phyloP scores from a whole-genome alignment of 2,113 vertebrate genomes.

The Phrynocephalus versicolor region DNA sequence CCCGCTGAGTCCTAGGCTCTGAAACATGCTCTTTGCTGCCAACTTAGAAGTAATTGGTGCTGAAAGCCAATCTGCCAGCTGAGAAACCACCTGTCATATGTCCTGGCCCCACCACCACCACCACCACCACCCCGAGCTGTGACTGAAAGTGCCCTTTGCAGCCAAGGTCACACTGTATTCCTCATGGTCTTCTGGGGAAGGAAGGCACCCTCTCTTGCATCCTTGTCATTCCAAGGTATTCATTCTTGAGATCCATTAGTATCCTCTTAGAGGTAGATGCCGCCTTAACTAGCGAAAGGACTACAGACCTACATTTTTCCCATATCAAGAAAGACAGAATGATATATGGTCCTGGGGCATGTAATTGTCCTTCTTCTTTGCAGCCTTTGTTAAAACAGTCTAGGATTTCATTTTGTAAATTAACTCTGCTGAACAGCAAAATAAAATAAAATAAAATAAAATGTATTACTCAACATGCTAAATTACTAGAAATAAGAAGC shows the following conservation, averaged over 20 bases:
- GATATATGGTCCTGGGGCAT: too few relatives aligned
- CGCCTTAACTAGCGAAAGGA: not conserved
- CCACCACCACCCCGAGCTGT: not conserved
- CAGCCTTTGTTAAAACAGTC: not conserved
- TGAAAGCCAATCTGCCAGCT: slow-evolving; percentile 24
- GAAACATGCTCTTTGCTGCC: slow-evolving; percentile 12
- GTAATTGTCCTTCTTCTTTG: not conserved
- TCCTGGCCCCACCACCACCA: slow-evolving; percentile 6
- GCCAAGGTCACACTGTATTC: slow-evolving; percentile 14
- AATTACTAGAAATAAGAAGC: not conserved
- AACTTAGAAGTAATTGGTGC: slow-evolving; percentile 22
- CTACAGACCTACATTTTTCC: not conserved
- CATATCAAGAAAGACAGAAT: not conserved
- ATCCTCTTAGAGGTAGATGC: not conserved
- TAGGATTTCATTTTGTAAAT: not conserved
- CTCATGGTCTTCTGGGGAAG: not conserved
- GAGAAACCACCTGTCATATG: slow-evolving; percentile 36
- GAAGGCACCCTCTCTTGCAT: slow-evolving; percentile 9
- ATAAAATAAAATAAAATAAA: too few relatives aligned
- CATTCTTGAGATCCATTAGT: not conserved
- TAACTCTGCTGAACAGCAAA: not conserved
- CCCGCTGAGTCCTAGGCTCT: slow-evolving; percentile 20
- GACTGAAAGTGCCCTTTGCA: slow-evolving; percentile 8
- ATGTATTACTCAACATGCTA: not conserved
- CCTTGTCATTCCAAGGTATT: not conserved